Evolutionary conservation across 1,140 invertebrate species (phyloP), one percentile per base, ranked within the genome.

Genomic region (Colletes latitarsis): DNA sequence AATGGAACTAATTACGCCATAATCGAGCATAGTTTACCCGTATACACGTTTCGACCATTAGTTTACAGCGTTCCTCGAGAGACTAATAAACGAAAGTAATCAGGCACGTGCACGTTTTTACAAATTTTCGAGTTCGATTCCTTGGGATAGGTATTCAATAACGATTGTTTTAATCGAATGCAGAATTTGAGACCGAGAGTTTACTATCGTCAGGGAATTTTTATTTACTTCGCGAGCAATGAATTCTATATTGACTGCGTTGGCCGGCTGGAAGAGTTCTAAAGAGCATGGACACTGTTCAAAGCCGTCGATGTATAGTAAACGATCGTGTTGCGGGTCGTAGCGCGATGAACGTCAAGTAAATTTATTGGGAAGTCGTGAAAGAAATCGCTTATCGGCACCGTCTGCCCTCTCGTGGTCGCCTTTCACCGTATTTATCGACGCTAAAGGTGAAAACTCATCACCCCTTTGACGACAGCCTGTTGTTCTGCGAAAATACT

Each of bases 341-440:
- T 66, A 43, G 41, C 55, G 82, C 52, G 71, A 69, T 62, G 19
- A 72, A 63, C 71, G 70, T 70, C 66, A 52, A 69, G 71, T 6
- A 84, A 85, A 85, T 85, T 85, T 85, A 85, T 84, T 81, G 72
- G 67, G 62, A 81, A 77, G 77, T 85, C 83, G 67, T 3, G 72
- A 63, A 81, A 84, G 81, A 85, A 66, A 67, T 46, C 53, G 55
- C 63, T 81, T 85, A 81, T 84, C 77, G 57, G 39, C 60, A 53
- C n/a, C 55, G 60, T 14, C 69, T 19, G 43, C 46, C 39, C n/a
- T 14, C 46, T 6, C 46, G 57, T 49, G 68, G 52, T 30, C 70
- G 64, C 83, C 84, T 86, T 86, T 86, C 83, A 86, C 84, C 75
- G 77, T 86, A 79, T 86, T 86, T 86, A 86, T 86, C 53, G 75